These are phyloP conservation scores for Phataginus tricuspis DNA, from an alignment of 2,797 vertebrate genomes.

Conservation along the genomic window DNA sequence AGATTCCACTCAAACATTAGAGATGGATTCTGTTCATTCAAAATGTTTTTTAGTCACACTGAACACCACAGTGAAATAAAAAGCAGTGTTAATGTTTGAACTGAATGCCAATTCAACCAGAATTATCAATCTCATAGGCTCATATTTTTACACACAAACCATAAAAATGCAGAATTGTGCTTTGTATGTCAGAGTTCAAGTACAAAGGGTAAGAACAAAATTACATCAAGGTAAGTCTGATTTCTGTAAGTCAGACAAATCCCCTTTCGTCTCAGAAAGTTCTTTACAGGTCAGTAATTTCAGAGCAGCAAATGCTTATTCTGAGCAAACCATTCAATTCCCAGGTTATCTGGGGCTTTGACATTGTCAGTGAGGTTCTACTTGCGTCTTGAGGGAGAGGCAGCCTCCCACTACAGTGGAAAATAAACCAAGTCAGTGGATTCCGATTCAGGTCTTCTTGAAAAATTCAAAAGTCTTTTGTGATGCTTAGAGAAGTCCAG, in stretches of 20 bases:
- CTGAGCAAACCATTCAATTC: background rate
- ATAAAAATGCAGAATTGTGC: background rate
- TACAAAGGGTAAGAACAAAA: background rate
- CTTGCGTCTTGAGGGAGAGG: background rate
- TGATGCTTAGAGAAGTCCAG: background rate
- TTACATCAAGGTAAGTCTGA: background rate
- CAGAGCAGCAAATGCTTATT: background rate
- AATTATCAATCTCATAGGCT: background rate
- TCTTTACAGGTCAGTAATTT: background rate
- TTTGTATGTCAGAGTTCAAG: background rate
- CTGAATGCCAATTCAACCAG: background rate
- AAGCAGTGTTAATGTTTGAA: constrained; percentile 28
- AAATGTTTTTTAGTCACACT: constrained; percentile 44
- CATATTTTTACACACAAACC: background rate
- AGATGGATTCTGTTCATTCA: background rate
- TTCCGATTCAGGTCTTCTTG: background rate
- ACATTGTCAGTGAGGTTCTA: background rate
- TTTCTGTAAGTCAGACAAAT: background rate
- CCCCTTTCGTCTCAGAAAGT: background rate
- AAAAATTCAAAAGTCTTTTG: background rate
- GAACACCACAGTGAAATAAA: background rate
- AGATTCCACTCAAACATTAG: background rate
- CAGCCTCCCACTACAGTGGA: background rate
- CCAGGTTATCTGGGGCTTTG: background rate
- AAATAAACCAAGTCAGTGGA: constrained; percentile 38